These are phyloP conservation scores for Steinernema hermaphroditum DNA, from an alignment of 2,888 invertebrate genomes.

Conservation along the genomic window DNA sequence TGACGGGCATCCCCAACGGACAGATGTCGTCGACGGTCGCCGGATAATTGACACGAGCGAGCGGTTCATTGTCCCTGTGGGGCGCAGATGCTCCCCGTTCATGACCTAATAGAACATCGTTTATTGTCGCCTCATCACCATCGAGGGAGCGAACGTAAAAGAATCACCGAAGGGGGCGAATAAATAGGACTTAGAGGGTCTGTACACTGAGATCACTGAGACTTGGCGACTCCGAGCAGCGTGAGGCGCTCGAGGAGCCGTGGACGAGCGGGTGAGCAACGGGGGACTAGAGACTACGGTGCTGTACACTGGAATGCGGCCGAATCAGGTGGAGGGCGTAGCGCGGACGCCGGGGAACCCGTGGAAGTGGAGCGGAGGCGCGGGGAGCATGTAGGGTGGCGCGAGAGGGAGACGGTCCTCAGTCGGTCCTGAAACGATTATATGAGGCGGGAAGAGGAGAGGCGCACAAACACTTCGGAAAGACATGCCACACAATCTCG, in stretches of 20 bases:
- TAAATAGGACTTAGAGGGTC: not conserved
- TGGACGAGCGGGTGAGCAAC: constrained; percentile 15
- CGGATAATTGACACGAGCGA: too few species aligned
- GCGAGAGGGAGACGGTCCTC: not conserved
- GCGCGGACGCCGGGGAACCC: constrained; percentile 12
- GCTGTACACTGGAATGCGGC: constrained; percentile 28
- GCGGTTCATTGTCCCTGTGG: too few species aligned
- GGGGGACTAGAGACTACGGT: constrained; percentile 18
- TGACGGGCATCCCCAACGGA: too few species aligned
- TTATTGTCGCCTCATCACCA: not conserved
- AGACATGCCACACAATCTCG: constrained; percentile 22
- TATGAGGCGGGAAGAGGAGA: not conserved
- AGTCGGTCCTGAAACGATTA: constrained; percentile 15
- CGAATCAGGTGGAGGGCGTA: constrained; percentile 24
- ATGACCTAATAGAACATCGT: not conserved
- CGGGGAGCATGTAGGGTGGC: not conserved
- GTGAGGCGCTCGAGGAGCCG: constrained; percentile 18
- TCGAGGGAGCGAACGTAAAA: not conserved
- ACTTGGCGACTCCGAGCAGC: constrained; percentile 25
- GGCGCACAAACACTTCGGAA: constrained; percentile 6
- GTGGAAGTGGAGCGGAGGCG: not conserved
- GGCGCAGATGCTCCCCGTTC: too few species aligned
- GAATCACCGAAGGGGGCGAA: constrained; percentile 21
- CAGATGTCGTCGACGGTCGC: too few species aligned
- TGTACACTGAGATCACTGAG: constrained; percentile 31